Percentiles rank a stretch among this genome's conserved stretches.
Conservation (phyloP, 2,113 vertebrate genomes). For the Polypterus senegalus region DNA sequence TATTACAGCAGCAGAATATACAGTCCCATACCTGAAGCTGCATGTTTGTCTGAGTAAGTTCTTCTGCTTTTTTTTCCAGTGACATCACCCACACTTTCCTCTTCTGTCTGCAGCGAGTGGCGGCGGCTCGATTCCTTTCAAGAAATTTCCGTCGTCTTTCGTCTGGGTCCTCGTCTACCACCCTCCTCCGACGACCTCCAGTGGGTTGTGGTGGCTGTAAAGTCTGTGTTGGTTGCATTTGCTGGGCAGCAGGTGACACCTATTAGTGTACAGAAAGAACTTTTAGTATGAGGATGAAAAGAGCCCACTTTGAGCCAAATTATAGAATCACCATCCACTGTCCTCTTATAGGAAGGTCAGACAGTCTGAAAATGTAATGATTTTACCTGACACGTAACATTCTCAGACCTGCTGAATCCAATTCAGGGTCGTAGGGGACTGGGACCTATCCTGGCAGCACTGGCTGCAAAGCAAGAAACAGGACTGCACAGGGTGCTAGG, state of each 20-base stretch:
- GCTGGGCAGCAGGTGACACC: conserved; percentile 89
- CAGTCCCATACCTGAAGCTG: conserved; percentile 82
- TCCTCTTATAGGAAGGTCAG: too few relatives aligned
- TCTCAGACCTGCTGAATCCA: too few relatives aligned
- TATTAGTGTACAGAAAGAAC: conserved; percentile 28
- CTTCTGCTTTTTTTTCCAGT: conserved; percentile 98
- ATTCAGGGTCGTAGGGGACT: too few relatives aligned
- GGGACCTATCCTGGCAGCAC: too few relatives aligned
- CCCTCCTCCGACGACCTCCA: conserved; percentile 80
- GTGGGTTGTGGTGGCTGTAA: conserved; percentile 81
- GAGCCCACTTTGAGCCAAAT: too few relatives aligned
- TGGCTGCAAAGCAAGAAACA: too few relatives aligned
- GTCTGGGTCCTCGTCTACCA: conserved; percentile 90
- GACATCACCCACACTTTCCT: conserved; percentile 99
- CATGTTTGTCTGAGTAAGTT: conserved; percentile 99
- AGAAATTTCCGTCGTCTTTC: conserved; percentile 94
- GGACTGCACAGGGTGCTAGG: too few relatives aligned
- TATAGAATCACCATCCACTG: too few relatives aligned
- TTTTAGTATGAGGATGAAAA: neutral
- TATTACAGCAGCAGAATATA: neutral
- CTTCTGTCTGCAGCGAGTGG: conserved; percentile 95
- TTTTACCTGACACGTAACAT: too few relatives aligned
- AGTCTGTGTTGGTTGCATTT: conserved; percentile 94
- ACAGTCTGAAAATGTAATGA: too few relatives aligned
- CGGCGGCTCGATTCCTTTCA: conserved; percentile 90